Percentiles rank a stretch among this genome's conserved stretches.
These are phyloP conservation scores for Elephantulus edwardii DNA, from an alignment of 2,113 vertebrate genomes.

Conservation along the genomic window DNA sequence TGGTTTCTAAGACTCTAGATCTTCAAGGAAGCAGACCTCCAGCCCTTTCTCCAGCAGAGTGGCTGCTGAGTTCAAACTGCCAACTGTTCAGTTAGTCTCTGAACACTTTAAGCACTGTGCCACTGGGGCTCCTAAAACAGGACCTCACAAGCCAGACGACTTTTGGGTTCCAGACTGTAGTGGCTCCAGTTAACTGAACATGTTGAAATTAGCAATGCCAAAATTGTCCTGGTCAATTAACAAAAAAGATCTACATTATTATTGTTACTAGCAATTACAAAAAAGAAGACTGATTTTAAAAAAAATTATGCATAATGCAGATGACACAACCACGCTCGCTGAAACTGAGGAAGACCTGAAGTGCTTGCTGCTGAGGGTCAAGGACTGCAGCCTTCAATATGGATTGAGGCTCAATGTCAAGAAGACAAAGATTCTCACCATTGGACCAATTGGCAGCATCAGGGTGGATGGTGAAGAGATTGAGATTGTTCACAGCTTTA, in stretches of 20 bases:
- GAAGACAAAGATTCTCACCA: too few relatives aligned
- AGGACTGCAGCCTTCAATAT: not conserved
- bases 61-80: not conserved
- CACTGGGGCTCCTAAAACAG: not conserved
- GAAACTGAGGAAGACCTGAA: too few relatives aligned
- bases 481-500: too few relatives aligned
- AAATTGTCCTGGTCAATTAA: conserved; percentile 6
- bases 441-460: too few relatives aligned
- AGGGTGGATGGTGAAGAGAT: too few relatives aligned
- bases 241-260: not conserved
- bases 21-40: not conserved
- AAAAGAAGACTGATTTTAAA: too few relatives aligned
- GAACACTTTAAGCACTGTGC: not conserved
- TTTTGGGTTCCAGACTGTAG: not conserved
- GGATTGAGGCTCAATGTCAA: too few relatives aligned
- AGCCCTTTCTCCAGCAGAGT: not conserved
- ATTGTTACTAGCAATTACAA: too few relatives aligned
- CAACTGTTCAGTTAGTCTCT: not conserved
- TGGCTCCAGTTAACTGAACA: not conserved
- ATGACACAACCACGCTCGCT: too few relatives aligned
- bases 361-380: too few relatives aligned
- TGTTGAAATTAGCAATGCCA: conserved; percentile 33
- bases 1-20: not conserved
- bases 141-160: not conserved
- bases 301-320: too few relatives aligned